A percentile compares a stretch with the other conserved stretches of the same genome.
Evolutionary conservation across 2,888 invertebrate species (phyloP).

Genomic region (Nomada ruficornis): DNA sequence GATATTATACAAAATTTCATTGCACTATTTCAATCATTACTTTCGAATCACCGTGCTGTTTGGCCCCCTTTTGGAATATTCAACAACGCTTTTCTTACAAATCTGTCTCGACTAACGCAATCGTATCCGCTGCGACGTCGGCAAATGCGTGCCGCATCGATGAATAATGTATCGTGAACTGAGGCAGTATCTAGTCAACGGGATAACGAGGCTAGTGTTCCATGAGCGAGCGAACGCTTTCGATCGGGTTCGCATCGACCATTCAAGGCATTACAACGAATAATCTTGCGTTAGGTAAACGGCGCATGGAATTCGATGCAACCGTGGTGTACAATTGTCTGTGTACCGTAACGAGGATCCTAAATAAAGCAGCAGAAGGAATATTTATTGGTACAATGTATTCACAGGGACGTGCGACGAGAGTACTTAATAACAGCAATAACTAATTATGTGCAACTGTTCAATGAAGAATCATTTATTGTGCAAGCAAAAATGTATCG

Average conservation of each 20-base stretch:
- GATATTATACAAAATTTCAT: not conserved
- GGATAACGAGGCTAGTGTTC: slow-evolving; percentile 47
- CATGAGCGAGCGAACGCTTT: slow-evolving; percentile 22
- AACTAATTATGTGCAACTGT: too few relatives aligned
- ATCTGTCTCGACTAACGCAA: not conserved
- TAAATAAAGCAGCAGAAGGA: not conserved
- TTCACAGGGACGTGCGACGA: too few relatives aligned
- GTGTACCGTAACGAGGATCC: not conserved
- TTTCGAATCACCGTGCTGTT: not conserved
- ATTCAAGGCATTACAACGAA: slow-evolving; percentile 18
- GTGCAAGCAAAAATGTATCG: not conserved
- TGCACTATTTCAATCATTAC: not conserved
- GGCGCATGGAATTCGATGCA: slow-evolving; percentile 26
- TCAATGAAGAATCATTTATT: not conserved
- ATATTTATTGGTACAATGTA: not conserved
- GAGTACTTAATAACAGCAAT: not conserved
- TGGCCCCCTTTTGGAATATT: not conserved
- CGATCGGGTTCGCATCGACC: slow-evolving; percentile 31
- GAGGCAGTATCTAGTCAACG: slow-evolving; percentile 34
- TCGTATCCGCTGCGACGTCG: slow-evolving; percentile 11
- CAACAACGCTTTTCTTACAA: not conserved
- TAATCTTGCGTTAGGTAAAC: slow-evolving; percentile 17
- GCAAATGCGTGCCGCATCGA: slow-evolving; percentile 9
- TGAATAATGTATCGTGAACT: slow-evolving; percentile 53
- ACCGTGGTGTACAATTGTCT: slow-evolving; percentile 10